phyloP scores from a whole-genome alignment of 2,113 vertebrate genomes.

The Coreoperca whiteheadi region DNA sequence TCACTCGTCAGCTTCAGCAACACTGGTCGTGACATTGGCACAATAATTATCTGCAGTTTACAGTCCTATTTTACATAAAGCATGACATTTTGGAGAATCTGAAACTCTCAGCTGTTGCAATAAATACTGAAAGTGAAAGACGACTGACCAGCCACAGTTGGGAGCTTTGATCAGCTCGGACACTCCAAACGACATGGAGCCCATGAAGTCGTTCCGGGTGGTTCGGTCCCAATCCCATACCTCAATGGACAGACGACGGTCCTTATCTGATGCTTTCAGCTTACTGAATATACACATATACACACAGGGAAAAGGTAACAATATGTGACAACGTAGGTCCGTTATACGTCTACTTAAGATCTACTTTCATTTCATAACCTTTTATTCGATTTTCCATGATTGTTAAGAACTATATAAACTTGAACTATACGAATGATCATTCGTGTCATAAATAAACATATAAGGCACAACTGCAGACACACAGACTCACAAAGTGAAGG shows the following conservation, averaged over 20 bases:
- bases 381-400: neutral
- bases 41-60: neutral
- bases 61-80: neutral
- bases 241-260: constrained; percentile 94
- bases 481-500: constrained; percentile 90
- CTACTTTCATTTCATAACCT: neutral
- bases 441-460: neutral
- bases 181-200: constrained; percentile 96
- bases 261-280: constrained; percentile 93
- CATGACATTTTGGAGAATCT: neutral
- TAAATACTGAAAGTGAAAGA: neutral
- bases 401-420: neutral
- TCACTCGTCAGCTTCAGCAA: neutral
- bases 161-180: constrained; percentile 96
- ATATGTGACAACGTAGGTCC: neutral
- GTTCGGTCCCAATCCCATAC: constrained; percentile 98
- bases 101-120: too few species aligned
- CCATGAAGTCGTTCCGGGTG: constrained; percentile 98
- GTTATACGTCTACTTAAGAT: neutral
- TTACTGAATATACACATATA: constrained; percentile 83
- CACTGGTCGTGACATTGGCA: neutral
- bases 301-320: neutral
- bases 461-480: neutral
- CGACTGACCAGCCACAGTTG: constrained; percentile 90
- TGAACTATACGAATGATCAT: neutral